Percentiles rank a stretch among this genome's conserved stretches.
Conservation (phyloP, 2,113 vertebrate species). For the Lasiurus borealis region DNA sequence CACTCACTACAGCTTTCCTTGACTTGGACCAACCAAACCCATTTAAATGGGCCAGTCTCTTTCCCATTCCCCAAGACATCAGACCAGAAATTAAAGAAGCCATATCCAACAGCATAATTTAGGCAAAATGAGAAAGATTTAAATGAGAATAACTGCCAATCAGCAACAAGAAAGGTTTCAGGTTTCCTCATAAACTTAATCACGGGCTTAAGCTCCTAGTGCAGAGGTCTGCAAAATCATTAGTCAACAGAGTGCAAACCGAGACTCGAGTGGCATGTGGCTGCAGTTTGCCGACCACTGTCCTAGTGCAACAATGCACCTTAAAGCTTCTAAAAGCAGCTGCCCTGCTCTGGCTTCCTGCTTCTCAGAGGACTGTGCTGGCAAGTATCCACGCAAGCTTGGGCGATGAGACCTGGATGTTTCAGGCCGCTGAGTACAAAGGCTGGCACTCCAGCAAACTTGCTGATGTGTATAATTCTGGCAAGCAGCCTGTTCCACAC, state of each 20-base stretch:
- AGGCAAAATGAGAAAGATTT: constrained; percentile 41
- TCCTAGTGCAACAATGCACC: constrained; percentile 58
- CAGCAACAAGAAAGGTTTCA: constrained; percentile 46
- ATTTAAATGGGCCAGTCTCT: not conserved
- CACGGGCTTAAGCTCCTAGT: constrained; percentile 62
- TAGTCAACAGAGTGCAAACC: too few species aligned
- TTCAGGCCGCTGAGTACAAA: constrained; percentile 18
- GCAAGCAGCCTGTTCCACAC: constrained; percentile 10
- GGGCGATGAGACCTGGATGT: not conserved
- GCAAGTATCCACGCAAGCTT: constrained; percentile 44
- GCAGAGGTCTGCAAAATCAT: not conserved
- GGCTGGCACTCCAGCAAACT: not conserved
- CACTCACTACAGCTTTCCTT: not conserved
- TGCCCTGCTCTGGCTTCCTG: constrained; percentile 28
- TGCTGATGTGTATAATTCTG: constrained; percentile 8
- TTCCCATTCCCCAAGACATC: not conserved
- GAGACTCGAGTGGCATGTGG: too few species aligned
- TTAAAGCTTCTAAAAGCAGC: constrained; percentile 63
- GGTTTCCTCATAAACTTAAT: constrained; percentile 50
- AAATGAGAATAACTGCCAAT: constrained; percentile 47
- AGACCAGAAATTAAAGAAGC: constrained; percentile 54
- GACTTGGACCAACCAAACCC: constrained; percentile 2
- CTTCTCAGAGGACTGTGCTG: not conserved
- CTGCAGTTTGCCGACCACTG: too few species aligned
- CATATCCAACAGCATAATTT: constrained; percentile 39